A percentile compares a stretch with the other conserved stretches of the same genome.
phyloP scores from a whole-genome alignment of 2,888 invertebrate genomes.

The Eilema depressum region DNA sequence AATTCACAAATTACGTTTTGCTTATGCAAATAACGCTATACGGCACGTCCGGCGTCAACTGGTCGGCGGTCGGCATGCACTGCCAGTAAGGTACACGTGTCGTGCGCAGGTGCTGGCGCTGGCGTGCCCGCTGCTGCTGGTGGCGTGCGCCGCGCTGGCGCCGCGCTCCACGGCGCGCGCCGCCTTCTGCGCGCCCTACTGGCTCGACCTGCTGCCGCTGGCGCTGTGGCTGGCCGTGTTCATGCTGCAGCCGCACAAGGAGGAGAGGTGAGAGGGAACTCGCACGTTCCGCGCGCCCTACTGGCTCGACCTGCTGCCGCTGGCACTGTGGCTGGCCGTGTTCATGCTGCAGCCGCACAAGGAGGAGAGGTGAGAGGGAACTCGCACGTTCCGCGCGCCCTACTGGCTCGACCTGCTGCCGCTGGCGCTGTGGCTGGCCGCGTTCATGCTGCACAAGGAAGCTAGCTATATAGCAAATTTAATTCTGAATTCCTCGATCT shows the following conservation, averaged over 20 bases:
- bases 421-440: slow-evolving; percentile 94
- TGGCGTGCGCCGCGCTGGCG: slow-evolving; percentile 82
- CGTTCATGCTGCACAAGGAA: slow-evolving; percentile 97
- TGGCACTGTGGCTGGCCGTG: slow-evolving; percentile 95
- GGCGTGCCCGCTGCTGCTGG: slow-evolving; percentile 86
- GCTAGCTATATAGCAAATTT: too few species aligned
- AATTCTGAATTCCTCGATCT: too few species aligned
- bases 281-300: slow-evolving; percentile 89
- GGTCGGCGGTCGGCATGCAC: too few species aligned
- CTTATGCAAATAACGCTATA: too few species aligned
- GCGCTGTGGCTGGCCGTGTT: slow-evolving; percentile 96
- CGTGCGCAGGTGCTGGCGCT: slow-evolving; percentile 89
- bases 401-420: slow-evolving; percentile 92
- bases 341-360: slow-evolving; percentile 98
- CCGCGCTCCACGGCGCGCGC: slow-evolving; percentile 90
- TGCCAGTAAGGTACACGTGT: too few species aligned
- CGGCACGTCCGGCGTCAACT: too few species aligned
- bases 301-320: slow-evolving; percentile 89
- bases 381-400: slow-evolving; percentile 87
- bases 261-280: slow-evolving; percentile 82
- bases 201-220: slow-evolving; percentile 92
- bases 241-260: slow-evolving; percentile 97
- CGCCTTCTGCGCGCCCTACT: slow-evolving; percentile 91
- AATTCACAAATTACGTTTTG: too few species aligned
- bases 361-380: slow-evolving; percentile 87